Conservation (phyloP, 1,140 invertebrate genomes). For the Zaprionus gabonicus region DNA sequence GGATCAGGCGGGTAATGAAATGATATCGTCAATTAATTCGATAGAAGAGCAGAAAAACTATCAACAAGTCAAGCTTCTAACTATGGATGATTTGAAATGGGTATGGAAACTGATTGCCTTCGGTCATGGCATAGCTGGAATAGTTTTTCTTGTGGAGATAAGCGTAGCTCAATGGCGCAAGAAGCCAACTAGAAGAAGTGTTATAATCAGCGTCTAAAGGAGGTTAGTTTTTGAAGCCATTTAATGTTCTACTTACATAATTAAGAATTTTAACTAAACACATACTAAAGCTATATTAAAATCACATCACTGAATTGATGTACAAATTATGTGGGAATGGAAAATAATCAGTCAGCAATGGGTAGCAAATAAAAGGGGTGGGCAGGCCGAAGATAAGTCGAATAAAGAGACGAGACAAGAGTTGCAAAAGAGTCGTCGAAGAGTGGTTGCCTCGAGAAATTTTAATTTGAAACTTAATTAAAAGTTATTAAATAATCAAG, state of each 20-base stretch:
- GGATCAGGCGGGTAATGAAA: rapidly evolving
- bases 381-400: no score
- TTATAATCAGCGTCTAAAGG: background rate
- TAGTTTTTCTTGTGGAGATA: background rate
- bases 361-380: no score
- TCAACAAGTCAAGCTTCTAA: background rate
- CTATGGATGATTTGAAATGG: slow-evolving; percentile 7
- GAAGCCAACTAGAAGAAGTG: background rate
- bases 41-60: background rate
- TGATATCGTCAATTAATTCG: background rate
- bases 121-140: slow-evolving; percentile 10
- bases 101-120: slow-evolving; percentile 18
- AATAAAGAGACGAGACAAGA: no score
- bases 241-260: no score
- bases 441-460: no score
- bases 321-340: no score
- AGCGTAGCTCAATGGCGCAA: background rate
- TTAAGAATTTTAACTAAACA: background rate
- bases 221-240: no score
- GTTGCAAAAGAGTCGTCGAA: no score
- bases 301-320: no score
- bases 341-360: no score
- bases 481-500: background rate
- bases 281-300: no score
- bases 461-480: no score